Base-by-base conservation (phyloP, 2,888 invertebrate genomes). In the Pheosia gnoma region DNA sequence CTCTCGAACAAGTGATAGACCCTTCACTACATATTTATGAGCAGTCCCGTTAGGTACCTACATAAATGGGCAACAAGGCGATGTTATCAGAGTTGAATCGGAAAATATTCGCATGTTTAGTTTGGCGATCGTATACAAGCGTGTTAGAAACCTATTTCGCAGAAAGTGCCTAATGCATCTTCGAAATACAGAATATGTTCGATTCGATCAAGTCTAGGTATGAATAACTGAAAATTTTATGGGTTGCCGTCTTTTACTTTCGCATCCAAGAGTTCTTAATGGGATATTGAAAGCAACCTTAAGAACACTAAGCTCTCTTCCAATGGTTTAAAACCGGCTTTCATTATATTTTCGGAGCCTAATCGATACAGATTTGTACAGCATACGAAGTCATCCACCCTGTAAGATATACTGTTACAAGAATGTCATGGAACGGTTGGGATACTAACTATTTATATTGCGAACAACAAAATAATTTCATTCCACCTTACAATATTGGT, bases 31-130 rank as follows among this genome's bases (percentile, higher is more conserved):
- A 55, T 39, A 39, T 55, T 55, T 55, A 55, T 55, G 8, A 39
- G 39, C 39, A n/a, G 39, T 38, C 39, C 55, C 55, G 55, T 55
- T 55, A 55, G 39, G 39, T 55, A 55, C 38, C 11, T 55, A 55
- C 55, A 55, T 37, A 55, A 39, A 55, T 55, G 55, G 39, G 13
- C 55, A 55, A 39, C 39, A 38, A 39, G 25, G 39, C 55, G 55
- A 55, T 55, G 55, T 39, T 39, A 39, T 55, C 55, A 55, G 55
- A 55, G 37, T 55, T 38, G n/a, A 55, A 55, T 8, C 37, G 55
- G 39, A 39, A 55, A 55, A 55, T 55, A 55, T 55, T 55, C 39
- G 55, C 39, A 55, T 25, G 53, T 53, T 36, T 53, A 37, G 39
- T n/a, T 55, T 39, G 55, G 13, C 13, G n/a, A 39, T 55, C 39